A percentile compares a stretch with the other conserved stretches of the same genome.
These are phyloP conservation scores for Amphipoea oculea DNA, from an alignment of 2,888 invertebrate species.

Conservation along the genomic window DNA sequence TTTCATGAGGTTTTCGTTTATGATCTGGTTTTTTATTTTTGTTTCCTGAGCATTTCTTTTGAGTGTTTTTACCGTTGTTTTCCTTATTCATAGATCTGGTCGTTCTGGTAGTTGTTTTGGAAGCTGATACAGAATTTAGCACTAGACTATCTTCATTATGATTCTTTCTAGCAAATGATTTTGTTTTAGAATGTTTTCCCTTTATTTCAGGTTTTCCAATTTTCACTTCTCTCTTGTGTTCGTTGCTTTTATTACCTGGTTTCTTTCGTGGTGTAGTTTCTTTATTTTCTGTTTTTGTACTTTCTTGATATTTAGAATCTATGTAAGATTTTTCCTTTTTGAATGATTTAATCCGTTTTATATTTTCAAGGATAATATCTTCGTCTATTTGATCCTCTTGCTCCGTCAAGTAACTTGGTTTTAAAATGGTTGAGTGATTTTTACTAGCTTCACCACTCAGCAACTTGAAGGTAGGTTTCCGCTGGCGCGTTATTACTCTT, in stretches of 20 bases:
- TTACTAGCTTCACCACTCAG: not conserved
- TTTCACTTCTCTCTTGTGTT: constrained; percentile 55
- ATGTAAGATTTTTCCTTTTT: constrained; percentile 65
- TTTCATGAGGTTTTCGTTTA: constrained; percentile 33
- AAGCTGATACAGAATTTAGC: constrained; percentile 29
- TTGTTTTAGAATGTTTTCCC: constrained; percentile 26
- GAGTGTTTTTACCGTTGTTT: constrained; percentile 26
- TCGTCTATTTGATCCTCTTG: constrained; percentile 77
- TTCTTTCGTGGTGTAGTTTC: constrained; percentile 25
- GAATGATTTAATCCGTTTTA: constrained; percentile 76
- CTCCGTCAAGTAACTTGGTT: constrained; percentile 69
- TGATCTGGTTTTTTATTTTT: constrained; percentile 29
- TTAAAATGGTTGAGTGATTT: not conserved
- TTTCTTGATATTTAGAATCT: constrained; percentile 35
- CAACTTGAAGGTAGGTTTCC: not conserved
- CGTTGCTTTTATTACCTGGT: constrained; percentile 31
- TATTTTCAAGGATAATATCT: constrained; percentile 80
- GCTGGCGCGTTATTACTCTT: constrained; percentile 73
- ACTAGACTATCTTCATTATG: constrained; percentile 12
- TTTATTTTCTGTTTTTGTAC: constrained; percentile 21
- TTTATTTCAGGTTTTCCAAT: constrained; percentile 47
- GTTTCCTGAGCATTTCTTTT: constrained; percentile 43
- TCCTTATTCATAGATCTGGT: constrained; percentile 70
- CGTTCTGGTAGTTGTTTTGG: constrained; percentile 48
- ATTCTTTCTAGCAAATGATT: constrained; percentile 24